Base-by-base conservation (phyloP, 2,113 vertebrate genomes). In the Pachypanchax playfairii region DNA sequence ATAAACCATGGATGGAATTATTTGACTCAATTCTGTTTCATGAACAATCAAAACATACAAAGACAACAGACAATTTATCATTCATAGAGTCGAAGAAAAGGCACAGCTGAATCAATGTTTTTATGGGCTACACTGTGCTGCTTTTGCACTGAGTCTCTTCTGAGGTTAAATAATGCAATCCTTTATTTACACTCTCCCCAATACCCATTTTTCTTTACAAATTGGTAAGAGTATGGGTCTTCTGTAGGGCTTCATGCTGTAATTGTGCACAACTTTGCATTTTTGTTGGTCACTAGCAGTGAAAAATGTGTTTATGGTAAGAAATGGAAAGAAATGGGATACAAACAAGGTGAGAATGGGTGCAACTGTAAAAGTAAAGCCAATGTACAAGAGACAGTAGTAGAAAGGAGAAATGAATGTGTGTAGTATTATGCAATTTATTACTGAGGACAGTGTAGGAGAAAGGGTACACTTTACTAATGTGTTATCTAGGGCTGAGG, bases 351-450 rank as follows among this genome's bases (percentile, higher is more conserved):
- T 49, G 29, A 5, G 10, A 22, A 35, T 28, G 14, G 14, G 25
- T 22, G 39, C 13, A 47, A 63, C 8, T 43, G 25, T 4, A 43
- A 58, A 18, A 47, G 44, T 6, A 43, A 50, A 42, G 61, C 26
- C 29, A 54, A 47, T 5, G 39, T 63, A 46, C n/a, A n/a, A 63
- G 21, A 49, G 35, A 57, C 21, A 6, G 42, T 41, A 15, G 15
- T 48, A 43, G 43, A 61, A 53, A 66, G 61, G 28, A 59, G 33
- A 48, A 62, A 71, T 54, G 24, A 58, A 73, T 72, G 72, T 62
- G 42, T 49, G 57, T 44, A 31, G 47, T 64, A 53, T 56, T 54
- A n/a, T 74, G 73, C 76, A 59, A 72, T 68, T 76, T 31, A 80
- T 59, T 70, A 80, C 47, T 20, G 52, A 39, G 47, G 56, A 75